phyloP scores from a whole-genome alignment of 2,797 vertebrate genomes.

The Denticeps clupeoides region DNA sequence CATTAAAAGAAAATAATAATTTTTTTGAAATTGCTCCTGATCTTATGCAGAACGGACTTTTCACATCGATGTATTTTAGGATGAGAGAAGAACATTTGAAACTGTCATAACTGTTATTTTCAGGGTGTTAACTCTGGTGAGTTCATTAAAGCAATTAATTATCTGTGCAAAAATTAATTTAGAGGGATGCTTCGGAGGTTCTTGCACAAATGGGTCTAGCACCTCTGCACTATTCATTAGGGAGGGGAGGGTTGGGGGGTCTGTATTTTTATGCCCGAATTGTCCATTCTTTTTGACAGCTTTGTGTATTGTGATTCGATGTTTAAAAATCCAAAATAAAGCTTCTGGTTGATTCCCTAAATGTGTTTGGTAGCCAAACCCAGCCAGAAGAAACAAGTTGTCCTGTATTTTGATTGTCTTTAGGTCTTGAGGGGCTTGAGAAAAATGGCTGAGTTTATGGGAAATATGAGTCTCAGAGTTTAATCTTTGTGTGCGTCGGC shows the following conservation, averaged over 20 bases:
- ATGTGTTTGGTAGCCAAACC: neutral
- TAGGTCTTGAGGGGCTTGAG: neutral
- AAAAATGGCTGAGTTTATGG: neutral
- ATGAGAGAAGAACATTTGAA: no score
- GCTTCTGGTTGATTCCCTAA: neutral
- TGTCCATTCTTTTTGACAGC: neutral
- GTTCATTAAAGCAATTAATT: no score
- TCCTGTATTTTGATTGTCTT: neutral
- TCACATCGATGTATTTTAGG: no score
- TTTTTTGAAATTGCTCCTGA: no score
- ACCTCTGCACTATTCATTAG: no score
- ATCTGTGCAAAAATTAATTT: constrained; percentile 4
- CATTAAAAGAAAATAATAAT: no score
- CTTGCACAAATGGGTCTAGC: no score
- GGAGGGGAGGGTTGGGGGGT: no score
- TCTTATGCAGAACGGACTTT: no score
- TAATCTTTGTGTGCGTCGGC: neutral
- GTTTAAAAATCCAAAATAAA: neutral
- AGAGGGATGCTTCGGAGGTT: constrained; percentile 1
- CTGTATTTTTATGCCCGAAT: neutral
- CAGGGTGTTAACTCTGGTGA: no score
- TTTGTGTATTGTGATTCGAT: neutral
- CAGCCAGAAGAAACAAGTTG: neutral
- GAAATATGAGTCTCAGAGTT: neutral
- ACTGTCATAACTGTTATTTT: no score